Conservation (phyloP, 1,140 invertebrate genomes). For the Achatina immaculata region DNA sequence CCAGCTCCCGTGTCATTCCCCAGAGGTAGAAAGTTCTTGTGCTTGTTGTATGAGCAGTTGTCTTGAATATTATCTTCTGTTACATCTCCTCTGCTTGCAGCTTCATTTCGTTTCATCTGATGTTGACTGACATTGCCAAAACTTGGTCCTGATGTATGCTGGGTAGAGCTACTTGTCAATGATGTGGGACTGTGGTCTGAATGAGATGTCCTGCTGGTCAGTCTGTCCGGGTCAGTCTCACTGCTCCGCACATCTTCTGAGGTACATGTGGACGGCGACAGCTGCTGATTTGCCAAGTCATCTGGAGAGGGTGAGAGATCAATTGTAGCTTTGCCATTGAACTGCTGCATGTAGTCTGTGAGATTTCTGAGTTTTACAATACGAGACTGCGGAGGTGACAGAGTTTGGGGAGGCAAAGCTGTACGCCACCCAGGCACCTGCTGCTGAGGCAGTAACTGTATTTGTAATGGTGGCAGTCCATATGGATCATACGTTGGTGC, state of each 20-base stretch:
- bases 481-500: constrained; percentile 4
- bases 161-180: constrained; percentile 52
- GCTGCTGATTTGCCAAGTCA: constrained; percentile 55
- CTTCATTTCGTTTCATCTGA: constrained; percentile 51
- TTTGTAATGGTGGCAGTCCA: not conserved
- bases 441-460: constrained; percentile 33
- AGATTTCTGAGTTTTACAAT: constrained; percentile 61
- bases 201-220: constrained; percentile 50
- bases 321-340: constrained; percentile 58
- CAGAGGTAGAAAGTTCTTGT: not conserved
- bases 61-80: constrained; percentile 45
- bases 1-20: not conserved
- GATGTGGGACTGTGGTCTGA: constrained; percentile 61
- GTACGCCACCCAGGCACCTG: constrained; percentile 43
- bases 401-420: constrained; percentile 41
- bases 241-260: constrained; percentile 64
- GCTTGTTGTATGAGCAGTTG: not conserved
- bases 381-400: constrained; percentile 61
- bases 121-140: constrained; percentile 61
- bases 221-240: constrained; percentile 57
- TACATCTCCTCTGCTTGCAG: constrained; percentile 40
- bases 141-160: constrained; percentile 55
- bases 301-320: constrained; percentile 66
- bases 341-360: constrained; percentile 56
- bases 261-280: constrained; percentile 59